phyloP scores from a whole-genome alignment of 2,113 vertebrate species.

The Hypanus sabinus region DNA sequence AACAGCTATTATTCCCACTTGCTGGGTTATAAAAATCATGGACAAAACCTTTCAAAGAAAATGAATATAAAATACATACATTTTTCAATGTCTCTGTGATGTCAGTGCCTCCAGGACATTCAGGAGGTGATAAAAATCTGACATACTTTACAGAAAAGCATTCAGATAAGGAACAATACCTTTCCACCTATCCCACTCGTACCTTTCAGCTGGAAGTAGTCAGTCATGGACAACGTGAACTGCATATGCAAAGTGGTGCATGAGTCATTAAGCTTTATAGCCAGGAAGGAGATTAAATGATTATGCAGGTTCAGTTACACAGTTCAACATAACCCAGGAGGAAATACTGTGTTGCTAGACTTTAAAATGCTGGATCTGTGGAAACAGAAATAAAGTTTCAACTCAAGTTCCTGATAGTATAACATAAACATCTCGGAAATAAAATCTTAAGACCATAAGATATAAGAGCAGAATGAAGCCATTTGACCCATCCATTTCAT shows the following conservation, averaged over 20 bases:
- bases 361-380: too few species aligned
- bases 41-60: background rate
- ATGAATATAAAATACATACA: background rate
- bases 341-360: too few species aligned
- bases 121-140: background rate
- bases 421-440: background rate
- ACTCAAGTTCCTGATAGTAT: background rate
- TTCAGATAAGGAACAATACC: background rate
- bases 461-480: too few species aligned
- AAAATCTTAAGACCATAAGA: background rate
- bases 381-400: too few species aligned
- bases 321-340: too few species aligned
- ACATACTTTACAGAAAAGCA: background rate
- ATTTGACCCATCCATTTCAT: too few species aligned
- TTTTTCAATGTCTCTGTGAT: background rate
- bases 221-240: background rate
- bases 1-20: background rate
- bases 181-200: background rate
- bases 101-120: background rate
- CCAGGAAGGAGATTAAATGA: background rate
- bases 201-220: background rate
- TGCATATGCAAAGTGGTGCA: background rate
- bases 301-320: background rate
- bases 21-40: background rate
- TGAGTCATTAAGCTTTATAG: background rate